phyloP scores from a whole-genome alignment of 2,113 vertebrate genomes.

The Rhinoderma darwinii region DNA sequence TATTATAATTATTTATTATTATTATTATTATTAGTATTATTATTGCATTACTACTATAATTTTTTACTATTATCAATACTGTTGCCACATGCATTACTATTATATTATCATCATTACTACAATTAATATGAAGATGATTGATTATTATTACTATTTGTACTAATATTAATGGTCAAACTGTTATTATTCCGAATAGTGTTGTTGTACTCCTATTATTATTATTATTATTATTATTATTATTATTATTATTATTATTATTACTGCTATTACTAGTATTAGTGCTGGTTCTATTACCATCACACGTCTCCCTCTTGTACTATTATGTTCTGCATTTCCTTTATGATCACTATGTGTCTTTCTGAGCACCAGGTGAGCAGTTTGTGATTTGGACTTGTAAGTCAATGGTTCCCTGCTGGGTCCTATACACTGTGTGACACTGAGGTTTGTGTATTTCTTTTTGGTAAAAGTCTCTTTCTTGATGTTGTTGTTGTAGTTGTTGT shows the following conservation, averaged over 20 bases:
- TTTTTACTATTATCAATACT: background rate
- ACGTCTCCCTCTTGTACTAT: no score
- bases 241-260: background rate
- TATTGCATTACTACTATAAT: background rate
- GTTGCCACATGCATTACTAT: background rate
- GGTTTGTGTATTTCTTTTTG: background rate
- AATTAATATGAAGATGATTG: background rate
- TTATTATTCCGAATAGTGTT: background rate
- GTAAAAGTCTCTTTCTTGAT: fast-evolving
- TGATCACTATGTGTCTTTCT: background rate
- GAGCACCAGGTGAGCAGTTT: background rate
- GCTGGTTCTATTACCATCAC: background rate
- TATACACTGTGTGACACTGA: background rate
- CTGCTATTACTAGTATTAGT: background rate
- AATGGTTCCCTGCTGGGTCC: background rate
- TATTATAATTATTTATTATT: background rate
- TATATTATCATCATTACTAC: background rate
- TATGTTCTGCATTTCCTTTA: no score
- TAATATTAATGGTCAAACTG: background rate
- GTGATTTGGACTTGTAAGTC: no score
- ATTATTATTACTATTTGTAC: background rate
- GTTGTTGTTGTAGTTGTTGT: slow-evolving; percentile 58
- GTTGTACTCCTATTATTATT: background rate
- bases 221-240: background rate
- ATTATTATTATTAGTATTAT: background rate